These are phyloP conservation scores for Eublepharis macularius DNA, from an alignment of 2,113 vertebrate species.

Conservation along the genomic window DNA sequence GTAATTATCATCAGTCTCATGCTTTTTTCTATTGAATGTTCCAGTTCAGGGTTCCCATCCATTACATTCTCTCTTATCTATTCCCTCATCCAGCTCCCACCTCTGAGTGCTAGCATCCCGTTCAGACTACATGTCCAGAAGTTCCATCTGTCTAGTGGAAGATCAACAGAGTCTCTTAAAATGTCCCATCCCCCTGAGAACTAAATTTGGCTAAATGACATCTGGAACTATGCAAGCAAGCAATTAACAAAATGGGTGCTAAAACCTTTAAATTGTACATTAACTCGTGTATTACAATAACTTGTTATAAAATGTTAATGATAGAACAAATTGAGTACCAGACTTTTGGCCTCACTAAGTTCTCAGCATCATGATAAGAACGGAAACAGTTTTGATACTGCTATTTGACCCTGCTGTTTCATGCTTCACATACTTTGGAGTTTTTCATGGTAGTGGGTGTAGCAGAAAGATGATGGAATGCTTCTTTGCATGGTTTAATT, in stretches of 20 bases:
- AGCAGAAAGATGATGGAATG: not conserved
- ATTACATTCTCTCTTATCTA: not conserved
- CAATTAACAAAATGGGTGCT: constrained; percentile 31
- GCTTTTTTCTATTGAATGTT: not conserved
- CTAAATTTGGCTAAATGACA: not conserved
- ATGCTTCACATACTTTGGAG: not conserved
- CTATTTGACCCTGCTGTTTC: not conserved
- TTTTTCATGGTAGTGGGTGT: not conserved
- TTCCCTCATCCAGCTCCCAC: not conserved
- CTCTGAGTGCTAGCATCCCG: too few species aligned
- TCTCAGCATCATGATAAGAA: constrained; percentile 8
- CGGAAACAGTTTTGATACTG: accelerated
- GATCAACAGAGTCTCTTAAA: not conserved
- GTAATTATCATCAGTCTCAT: not conserved
- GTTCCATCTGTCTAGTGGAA: not conserved
- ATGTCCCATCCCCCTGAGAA: not conserved
- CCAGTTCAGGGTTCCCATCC: not conserved
- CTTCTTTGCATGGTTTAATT: not conserved
- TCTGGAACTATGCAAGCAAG: not conserved
- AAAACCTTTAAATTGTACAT: not conserved
- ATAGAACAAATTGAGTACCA: not conserved
- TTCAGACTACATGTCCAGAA: not conserved
- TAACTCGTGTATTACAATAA: not conserved
- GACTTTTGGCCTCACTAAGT: not conserved
- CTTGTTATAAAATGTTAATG: constrained; percentile 30